These are phyloP conservation scores for Nasua narica DNA, from an alignment of 2,797 vertebrate genomes.

Conservation along the genomic window DNA sequence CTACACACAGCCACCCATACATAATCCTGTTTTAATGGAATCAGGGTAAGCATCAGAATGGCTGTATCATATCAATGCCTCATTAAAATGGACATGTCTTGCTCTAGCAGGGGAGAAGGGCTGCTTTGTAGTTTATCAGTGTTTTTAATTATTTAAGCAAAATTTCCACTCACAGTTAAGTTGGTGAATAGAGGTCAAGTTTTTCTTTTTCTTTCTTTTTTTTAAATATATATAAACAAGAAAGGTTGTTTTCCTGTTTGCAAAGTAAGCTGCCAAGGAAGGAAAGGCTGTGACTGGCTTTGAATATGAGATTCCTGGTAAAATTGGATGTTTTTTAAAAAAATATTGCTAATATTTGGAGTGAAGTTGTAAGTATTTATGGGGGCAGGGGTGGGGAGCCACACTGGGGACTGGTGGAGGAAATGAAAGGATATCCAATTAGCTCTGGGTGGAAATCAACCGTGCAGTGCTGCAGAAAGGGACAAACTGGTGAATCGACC, in stretches of 20 bases:
- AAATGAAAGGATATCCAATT: neutral
- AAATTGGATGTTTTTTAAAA: conserved; percentile 41
- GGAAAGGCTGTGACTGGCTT: neutral
- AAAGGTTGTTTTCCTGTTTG: conserved; percentile 10
- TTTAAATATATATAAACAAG: neutral
- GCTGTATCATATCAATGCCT: neutral
- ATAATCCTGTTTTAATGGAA: conserved; percentile 59
- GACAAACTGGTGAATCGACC: neutral
- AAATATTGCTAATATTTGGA: conserved; percentile 41
- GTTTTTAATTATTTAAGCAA: conserved; percentile 56
- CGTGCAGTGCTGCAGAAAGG: neutral
- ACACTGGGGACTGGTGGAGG: neutral
- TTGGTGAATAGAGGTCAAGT: neutral
- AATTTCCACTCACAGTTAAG: neutral
- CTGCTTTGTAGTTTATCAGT: neutral
- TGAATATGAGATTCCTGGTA: conserved; percentile 7
- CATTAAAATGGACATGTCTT: conserved; percentile 36
- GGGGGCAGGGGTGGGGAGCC: neutral
- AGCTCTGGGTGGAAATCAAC: neutral
- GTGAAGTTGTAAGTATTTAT: conserved; percentile 39
- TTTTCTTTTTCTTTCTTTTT: neutral
- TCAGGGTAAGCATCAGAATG: neutral
- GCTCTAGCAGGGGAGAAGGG: neutral
- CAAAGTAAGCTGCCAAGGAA: neutral
- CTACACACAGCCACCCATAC: neutral